Percentiles rank a stretch among this genome's conserved stretches.
Evolutionary conservation across 2,797 vertebrate species (phyloP).

Genomic region (Thalassophryne amazonica): DNA sequence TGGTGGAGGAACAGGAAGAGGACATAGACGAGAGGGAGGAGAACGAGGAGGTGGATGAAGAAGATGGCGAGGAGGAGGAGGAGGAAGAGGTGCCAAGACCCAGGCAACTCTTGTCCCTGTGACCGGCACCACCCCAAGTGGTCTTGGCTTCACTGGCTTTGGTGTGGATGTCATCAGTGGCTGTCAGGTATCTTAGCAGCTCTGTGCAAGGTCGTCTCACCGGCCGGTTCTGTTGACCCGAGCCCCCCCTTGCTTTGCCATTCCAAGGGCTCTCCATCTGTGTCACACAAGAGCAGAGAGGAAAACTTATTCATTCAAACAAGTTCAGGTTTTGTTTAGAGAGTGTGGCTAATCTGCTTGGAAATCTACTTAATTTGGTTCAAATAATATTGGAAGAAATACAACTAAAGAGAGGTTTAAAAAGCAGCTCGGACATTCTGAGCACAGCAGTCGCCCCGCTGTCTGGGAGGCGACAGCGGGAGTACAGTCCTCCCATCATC

Average conservation of each 20-base stretch:
- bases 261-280: slow-evolving; percentile 97
- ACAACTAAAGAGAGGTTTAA: slow-evolving; percentile 25
- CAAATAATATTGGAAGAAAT: slow-evolving; percentile 28
- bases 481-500: slow-evolving; percentile 71
- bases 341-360: slow-evolving; percentile 18
- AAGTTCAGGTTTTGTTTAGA: slow-evolving; percentile 17
- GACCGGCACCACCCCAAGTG: slow-evolving; percentile 75
- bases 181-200: slow-evolving; percentile 99
- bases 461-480: slow-evolving; percentile 58
- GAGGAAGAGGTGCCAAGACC: slow-evolving; percentile 71
- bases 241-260: slow-evolving; percentile 91
- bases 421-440: slow-evolving; percentile 30
- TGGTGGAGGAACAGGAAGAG: slow-evolving; percentile 79
- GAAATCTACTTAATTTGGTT: slow-evolving; percentile 31
- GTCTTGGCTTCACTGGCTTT: slow-evolving; percentile 84
- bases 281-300: slow-evolving; percentile 1
- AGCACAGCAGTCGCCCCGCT: slow-evolving; percentile 51
- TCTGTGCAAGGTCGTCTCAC: slow-evolving; percentile 97
- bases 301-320: slow-evolving; percentile 1
- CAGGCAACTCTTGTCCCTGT: slow-evolving; percentile 86
- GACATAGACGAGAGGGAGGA: slow-evolving; percentile 79
- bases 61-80: slow-evolving; percentile 78
- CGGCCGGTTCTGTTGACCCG: slow-evolving; percentile 91
- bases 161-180: slow-evolving; percentile 92
- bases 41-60: slow-evolving; percentile 78